These are phyloP conservation scores for Rhynchomys soricoides DNA, from an alignment of 2,113 vertebrate genomes.

Conservation along the genomic window DNA sequence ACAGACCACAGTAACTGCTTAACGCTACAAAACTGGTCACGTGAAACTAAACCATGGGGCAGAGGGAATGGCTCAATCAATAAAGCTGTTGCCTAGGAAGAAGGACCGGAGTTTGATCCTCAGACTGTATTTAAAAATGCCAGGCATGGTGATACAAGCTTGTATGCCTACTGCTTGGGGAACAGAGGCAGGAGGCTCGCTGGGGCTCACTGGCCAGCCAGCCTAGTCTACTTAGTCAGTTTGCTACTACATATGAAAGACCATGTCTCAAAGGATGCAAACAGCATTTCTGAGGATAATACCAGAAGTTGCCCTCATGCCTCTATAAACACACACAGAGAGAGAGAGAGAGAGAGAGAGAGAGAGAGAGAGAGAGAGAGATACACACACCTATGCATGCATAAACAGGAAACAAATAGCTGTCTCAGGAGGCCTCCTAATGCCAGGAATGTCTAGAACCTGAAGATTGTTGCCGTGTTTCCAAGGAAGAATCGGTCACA, in stretches of 20 bases:
- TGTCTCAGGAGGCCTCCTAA: neutral
- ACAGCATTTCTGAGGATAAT: neutral
- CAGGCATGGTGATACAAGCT: too few species aligned
- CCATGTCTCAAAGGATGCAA: neutral
- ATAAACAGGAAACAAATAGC: neutral
- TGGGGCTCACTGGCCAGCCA: neutral
- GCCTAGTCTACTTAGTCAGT: neutral
- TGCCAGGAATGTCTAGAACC: neutral
- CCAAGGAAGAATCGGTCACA: neutral
- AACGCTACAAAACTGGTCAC: neutral
- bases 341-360: too few species aligned
- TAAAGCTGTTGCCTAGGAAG: neutral
- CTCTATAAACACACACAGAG: too few species aligned
- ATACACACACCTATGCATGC: neutral
- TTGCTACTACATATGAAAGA: neutral
- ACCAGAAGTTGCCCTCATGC: neutral
- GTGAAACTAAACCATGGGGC: neutral
- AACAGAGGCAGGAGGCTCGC: neutral
- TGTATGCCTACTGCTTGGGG: neutral
- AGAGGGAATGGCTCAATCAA: neutral
- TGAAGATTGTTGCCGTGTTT: neutral
- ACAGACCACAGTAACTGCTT: too few species aligned
- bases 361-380: too few species aligned
- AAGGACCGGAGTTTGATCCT: neutral
- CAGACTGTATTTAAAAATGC: neutral